Evolutionary conservation across 2,113 vertebrate species (phyloP).

Genomic region (Fregata magnificens): DNA sequence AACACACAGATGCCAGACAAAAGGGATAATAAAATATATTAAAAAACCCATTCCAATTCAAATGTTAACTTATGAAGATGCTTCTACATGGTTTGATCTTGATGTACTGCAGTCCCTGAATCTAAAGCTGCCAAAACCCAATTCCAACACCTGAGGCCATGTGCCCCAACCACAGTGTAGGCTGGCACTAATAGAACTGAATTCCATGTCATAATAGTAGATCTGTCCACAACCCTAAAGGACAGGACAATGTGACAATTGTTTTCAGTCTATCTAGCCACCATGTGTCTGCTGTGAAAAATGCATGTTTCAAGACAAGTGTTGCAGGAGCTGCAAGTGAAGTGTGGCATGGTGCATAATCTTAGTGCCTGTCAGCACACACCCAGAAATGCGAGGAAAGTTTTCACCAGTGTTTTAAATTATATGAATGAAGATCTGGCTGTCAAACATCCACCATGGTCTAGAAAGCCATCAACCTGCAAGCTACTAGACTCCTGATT

Average conservation of each 20-base stretch:
- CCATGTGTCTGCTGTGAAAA: not conserved
- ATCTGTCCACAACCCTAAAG: not conserved
- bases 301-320: not conserved
- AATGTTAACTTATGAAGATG: not conserved
- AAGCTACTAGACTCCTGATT: not conserved
- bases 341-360: not conserved
- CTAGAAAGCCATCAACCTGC: not conserved
- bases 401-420: not conserved
- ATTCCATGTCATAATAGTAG: rapidly evolving
- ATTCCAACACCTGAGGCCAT: not conserved
- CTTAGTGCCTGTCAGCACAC: not conserved
- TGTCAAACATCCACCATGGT: not conserved
- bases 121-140: not conserved
- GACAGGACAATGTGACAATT: not conserved
- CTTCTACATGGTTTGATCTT: not conserved
- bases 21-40: not conserved
- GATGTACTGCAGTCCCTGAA: not conserved
- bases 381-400: not conserved
- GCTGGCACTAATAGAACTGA: not conserved
- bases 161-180: not conserved
- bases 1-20: not conserved
- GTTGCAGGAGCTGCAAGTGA: not conserved
- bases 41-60: not conserved
- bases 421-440: not conserved
- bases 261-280: not conserved